Percentiles rank a stretch among this genome's conserved stretches.
phyloP scores from a whole-genome alignment of 2,797 vertebrate genomes.

The Cossypha polioptera region DNA sequence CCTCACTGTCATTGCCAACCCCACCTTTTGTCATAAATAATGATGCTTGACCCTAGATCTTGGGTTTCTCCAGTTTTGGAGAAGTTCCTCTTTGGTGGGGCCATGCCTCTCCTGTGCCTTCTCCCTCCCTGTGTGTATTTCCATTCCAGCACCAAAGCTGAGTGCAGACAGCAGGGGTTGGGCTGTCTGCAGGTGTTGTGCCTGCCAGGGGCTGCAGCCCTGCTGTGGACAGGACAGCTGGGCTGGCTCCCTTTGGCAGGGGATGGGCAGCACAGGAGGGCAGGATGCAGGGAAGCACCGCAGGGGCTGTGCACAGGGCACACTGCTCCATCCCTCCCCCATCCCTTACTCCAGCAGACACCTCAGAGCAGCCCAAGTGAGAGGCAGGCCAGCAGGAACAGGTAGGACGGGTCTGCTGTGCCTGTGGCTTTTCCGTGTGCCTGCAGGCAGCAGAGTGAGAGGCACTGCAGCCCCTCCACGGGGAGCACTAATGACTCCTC shows the following conservation, averaged over 20 bases:
- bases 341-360: neutral
- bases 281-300: neutral
- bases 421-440: neutral
- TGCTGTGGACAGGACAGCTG: neutral
- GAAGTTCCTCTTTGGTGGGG: neutral
- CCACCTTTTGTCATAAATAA: neutral
- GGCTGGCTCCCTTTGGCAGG: neutral
- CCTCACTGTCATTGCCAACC: neutral
- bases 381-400: neutral
- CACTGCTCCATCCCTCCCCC: neutral
- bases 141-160: neutral
- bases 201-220: neutral
- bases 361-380: neutral
- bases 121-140: neutral
- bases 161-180: accelerated
- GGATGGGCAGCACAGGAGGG: neutral
- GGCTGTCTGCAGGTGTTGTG: neutral
- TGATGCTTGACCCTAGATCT: neutral
- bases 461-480: neutral
- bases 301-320: neutral
- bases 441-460: neutral
- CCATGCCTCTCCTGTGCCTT: neutral
- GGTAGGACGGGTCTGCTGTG: constrained; percentile 34
- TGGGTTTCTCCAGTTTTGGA: neutral
- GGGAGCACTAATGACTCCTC: constrained; percentile 7